A percentile compares a stretch with the other conserved stretches of the same genome.
Conservation (phyloP, 1,140 invertebrate species). For the Ooceraea biroi region DNA sequence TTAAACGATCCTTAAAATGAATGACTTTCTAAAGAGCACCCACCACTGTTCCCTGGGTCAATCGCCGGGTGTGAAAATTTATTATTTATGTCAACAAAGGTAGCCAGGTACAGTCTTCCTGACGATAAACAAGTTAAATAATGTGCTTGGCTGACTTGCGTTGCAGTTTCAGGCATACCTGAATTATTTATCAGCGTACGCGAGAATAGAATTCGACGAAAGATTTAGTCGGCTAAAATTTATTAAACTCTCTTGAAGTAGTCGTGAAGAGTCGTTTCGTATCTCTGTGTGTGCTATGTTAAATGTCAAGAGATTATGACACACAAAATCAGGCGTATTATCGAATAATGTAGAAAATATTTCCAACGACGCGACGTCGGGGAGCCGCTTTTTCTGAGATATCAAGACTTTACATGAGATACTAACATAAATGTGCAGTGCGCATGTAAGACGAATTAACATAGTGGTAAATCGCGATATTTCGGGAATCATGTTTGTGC, state of each 20-base stretch:
- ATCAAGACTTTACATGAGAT: constrained; percentile 18
- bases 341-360: constrained; percentile 26
- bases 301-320: constrained; percentile 33
- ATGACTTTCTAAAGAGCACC: constrained; percentile 41
- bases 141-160: constrained; percentile 23
- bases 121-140: constrained; percentile 58
- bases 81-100: constrained; percentile 41
- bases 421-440: not conserved
- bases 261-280: constrained; percentile 22
- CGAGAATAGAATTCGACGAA: constrained; percentile 42
- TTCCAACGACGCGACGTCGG: not conserved
- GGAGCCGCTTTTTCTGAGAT: not conserved
- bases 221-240: constrained; percentile 53
- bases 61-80: constrained; percentile 45
- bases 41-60: constrained; percentile 51
- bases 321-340: not conserved
- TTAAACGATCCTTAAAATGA: constrained; percentile 46
- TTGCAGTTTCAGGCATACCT: constrained; percentile 29
- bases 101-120: not conserved
- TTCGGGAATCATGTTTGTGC: not conserved
- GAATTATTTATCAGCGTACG: constrained; percentile 50
- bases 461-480: not conserved
- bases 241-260: constrained; percentile 45
- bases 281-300: constrained; percentile 9
- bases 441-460: no score